phyloP scores from a whole-genome alignment of 2,888 invertebrate species.

The Parnassius mnemosyne region DNA sequence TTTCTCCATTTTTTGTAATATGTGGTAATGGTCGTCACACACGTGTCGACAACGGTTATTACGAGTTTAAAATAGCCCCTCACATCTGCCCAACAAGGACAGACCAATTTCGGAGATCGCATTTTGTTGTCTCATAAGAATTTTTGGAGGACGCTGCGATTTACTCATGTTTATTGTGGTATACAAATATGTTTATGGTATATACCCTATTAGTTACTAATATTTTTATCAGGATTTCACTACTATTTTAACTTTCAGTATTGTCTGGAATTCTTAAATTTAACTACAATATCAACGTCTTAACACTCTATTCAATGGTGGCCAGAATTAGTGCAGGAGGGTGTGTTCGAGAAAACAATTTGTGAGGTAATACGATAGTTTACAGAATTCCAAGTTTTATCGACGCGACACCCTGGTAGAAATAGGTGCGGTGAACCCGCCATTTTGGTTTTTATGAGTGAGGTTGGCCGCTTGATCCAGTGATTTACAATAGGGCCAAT shows the following conservation, averaged over 20 bases:
- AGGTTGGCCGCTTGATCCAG: conserved; percentile 15
- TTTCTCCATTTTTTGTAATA: conserved; percentile 78
- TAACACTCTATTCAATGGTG: conserved; percentile 44
- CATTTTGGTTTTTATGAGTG: conserved; percentile 40
- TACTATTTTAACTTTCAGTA: too few species aligned
- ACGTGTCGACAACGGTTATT: conserved; percentile 77
- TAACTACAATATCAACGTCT: conserved; percentile 1
- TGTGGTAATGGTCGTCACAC: conserved; percentile 78
- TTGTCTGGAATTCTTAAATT: neutral
- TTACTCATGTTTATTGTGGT: conserved; percentile 6
- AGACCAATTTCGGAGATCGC: conserved; percentile 64
- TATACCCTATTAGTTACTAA: too few species aligned
- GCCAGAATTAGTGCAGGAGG: conserved; percentile 52
- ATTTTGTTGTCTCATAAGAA: conserved; percentile 42
- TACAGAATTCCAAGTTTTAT: conserved; percentile 56
- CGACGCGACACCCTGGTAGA: conserved; percentile 29
- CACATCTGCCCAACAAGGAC: conserved; percentile 53
- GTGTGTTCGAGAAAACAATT: conserved; percentile 48
- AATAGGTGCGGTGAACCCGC: conserved; percentile 48
- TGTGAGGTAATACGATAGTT: conserved; percentile 65
- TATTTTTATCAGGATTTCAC: too few species aligned
- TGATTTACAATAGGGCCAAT: neutral
- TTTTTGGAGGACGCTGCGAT: conserved; percentile 28
- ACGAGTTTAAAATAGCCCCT: conserved; percentile 79
- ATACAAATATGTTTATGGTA: too few species aligned